Percentiles rank a stretch among this genome's conserved stretches.
phyloP scores from a whole-genome alignment of 2,113 vertebrate genomes.

The Limnothrissa miodon region DNA sequence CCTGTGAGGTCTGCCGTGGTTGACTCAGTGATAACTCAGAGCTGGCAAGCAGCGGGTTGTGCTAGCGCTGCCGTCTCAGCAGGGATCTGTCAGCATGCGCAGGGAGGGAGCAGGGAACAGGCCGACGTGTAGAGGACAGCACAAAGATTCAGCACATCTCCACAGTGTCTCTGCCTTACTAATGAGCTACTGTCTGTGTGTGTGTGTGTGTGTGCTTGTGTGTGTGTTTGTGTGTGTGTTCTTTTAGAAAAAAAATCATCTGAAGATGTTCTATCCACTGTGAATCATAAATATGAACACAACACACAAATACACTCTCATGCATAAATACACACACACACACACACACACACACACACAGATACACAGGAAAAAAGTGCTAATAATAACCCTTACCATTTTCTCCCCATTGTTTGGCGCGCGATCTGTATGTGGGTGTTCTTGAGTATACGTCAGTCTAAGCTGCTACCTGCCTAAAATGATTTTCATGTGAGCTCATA shows the following conservation, averaged over 20 bases:
- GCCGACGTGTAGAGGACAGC: neutral
- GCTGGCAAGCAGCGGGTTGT: neutral
- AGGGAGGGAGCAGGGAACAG: neutral
- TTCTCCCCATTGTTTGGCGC: neutral
- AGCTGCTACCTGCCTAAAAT: neutral
- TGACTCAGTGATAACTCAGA: neutral
- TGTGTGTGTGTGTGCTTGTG: neutral
- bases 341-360: neutral
- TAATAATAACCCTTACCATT: neutral
- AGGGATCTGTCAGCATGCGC: neutral
- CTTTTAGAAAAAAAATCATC: neutral
- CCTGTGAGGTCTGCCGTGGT: neutral
- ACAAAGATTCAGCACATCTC: neutral
- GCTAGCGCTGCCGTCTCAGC: neutral
- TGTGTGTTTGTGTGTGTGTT: neutral
- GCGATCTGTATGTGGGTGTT: neutral
- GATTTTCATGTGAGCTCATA: neutral
- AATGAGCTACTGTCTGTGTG: neutral
- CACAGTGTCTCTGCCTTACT: neutral
- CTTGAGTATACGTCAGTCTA: neutral
- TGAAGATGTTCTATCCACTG: neutral
- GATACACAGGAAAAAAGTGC: no score
- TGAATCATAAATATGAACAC: constrained; percentile 4
- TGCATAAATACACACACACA: neutral
- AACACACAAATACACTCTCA: no score